Percentiles rank a stretch among this genome's conserved stretches.
These are phyloP conservation scores for Lacanobia wlatinum DNA, from an alignment of 2,888 invertebrate species.

Conservation along the genomic window DNA sequence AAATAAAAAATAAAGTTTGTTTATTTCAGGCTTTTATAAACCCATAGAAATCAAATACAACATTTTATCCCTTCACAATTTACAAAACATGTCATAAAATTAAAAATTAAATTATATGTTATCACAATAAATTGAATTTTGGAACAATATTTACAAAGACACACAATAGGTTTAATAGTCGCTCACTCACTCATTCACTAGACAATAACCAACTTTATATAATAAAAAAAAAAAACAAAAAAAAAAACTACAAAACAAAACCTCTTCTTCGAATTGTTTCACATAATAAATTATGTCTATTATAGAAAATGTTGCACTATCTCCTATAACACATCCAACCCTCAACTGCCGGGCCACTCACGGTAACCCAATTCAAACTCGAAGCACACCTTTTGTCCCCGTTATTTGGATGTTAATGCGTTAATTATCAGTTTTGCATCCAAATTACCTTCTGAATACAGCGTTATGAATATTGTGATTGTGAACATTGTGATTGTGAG, in stretches of 20 bases:
- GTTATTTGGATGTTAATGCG: slow-evolving; percentile 89
- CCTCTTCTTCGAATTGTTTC: too few species aligned
- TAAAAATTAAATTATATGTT: too few species aligned
- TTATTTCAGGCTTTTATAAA: too few species aligned
- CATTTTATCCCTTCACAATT: too few species aligned
- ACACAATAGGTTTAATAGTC: slow-evolving; percentile 86
- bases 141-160: slow-evolving; percentile 73
- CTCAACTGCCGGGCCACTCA: slow-evolving; percentile 62
- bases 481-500: slow-evolving; percentile 83
- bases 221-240: too few species aligned
- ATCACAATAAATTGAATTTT: too few species aligned
- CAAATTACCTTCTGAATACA: slow-evolving; percentile 78
- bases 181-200: slow-evolving; percentile 82
- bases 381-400: slow-evolving; percentile 83
- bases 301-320: slow-evolving; percentile 36
- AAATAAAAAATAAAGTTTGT: too few species aligned
- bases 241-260: too few species aligned
- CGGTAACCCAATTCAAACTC: slow-evolving; percentile 75
- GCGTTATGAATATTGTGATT: slow-evolving; percentile 88
- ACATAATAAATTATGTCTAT: too few species aligned
- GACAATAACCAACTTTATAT: slow-evolving; percentile 89
- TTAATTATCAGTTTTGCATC: slow-evolving; percentile 89
- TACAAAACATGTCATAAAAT: too few species aligned
- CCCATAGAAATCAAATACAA: too few species aligned
- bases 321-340: slow-evolving; percentile 46